phyloP scores from a whole-genome alignment of 1,140 invertebrate species.

The Globodera ellingtonae region DNA sequence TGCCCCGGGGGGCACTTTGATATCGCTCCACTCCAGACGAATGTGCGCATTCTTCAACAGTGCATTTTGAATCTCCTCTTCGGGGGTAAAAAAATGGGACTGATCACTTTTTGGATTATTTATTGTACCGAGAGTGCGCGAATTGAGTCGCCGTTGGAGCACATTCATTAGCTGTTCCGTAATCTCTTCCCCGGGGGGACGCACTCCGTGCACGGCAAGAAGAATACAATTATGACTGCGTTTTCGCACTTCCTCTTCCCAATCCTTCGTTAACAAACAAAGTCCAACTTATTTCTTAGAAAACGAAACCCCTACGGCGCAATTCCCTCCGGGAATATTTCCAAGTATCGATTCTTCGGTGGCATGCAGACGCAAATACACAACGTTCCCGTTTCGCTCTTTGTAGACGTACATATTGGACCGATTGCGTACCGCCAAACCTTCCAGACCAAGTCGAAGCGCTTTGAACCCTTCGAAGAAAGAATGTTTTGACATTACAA shows the following conservation, averaged over 20 bases:
- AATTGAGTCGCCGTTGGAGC: constrained; percentile 37
- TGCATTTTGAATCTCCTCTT: constrained; percentile 48
- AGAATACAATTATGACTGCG: constrained; percentile 30
- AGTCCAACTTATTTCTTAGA: too few species aligned
- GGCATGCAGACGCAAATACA: constrained; percentile 45
- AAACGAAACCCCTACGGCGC: too few species aligned
- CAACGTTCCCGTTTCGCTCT: constrained; percentile 39
- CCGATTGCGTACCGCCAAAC: constrained; percentile 44
- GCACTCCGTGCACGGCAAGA: constrained; percentile 48
- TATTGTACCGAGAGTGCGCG: constrained; percentile 17
- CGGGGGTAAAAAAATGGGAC: too few species aligned
- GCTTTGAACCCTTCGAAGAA: constrained; percentile 38
- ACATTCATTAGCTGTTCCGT: constrained; percentile 45
- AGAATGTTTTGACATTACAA: too few species aligned
- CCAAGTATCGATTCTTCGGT: constrained; percentile 27
- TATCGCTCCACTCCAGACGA: constrained; percentile 45
- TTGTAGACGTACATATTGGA: constrained; percentile 51
- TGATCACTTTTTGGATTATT: too few species aligned
- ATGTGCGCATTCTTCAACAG: constrained; percentile 49
- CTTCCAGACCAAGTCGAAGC: constrained; percentile 38
- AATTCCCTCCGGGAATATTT: constrained; percentile 29
- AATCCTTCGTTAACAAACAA: not conserved
- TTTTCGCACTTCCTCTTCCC: constrained; percentile 30
- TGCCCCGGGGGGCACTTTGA: constrained; percentile 13
- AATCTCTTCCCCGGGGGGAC: constrained; percentile 39